phyloP scores from a whole-genome alignment of 2,113 vertebrate genomes.

The Hydrochoerus hydrochaeris region DNA sequence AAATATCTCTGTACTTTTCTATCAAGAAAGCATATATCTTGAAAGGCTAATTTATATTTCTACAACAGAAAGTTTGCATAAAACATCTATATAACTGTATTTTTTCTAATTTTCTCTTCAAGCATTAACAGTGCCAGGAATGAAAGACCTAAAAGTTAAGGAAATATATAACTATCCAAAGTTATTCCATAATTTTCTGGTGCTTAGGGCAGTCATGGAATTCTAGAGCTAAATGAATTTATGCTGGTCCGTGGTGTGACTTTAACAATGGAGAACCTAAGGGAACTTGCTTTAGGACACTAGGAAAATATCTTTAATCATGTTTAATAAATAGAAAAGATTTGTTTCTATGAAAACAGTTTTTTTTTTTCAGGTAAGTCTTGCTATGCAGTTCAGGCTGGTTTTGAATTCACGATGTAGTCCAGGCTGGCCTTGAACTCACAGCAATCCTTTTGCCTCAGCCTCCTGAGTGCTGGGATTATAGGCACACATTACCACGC shows the following conservation, averaged over 20 bases:
- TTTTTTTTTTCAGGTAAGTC: not conserved
- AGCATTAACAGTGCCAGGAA: not conserved
- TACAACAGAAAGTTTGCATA: not conserved
- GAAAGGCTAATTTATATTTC: slow-evolving; percentile 9
- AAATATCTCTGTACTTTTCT: not conserved
- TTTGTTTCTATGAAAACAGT: not conserved
- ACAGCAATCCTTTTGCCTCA: not conserved
- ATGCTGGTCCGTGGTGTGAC: not conserved
- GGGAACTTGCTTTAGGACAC: not conserved
- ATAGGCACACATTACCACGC: not conserved
- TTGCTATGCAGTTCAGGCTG: too few relatives aligned
- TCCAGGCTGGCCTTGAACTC: not conserved
- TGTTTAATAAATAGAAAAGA: not conserved
- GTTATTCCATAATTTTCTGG: not conserved
- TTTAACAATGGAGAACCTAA: not conserved
- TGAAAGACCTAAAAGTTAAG: not conserved
- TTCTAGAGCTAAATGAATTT: not conserved
- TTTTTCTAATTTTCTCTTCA: not conserved
- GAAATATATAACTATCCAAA: not conserved
- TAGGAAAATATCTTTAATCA: not conserved
- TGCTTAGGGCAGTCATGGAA: not conserved
- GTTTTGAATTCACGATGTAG: not conserved
- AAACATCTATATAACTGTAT: not conserved
- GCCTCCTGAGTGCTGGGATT: not conserved
- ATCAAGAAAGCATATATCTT: not conserved